These are phyloP conservation scores for Anadara kagoshimensis DNA, from an alignment of 1,140 invertebrate species.

Conservation along the genomic window DNA sequence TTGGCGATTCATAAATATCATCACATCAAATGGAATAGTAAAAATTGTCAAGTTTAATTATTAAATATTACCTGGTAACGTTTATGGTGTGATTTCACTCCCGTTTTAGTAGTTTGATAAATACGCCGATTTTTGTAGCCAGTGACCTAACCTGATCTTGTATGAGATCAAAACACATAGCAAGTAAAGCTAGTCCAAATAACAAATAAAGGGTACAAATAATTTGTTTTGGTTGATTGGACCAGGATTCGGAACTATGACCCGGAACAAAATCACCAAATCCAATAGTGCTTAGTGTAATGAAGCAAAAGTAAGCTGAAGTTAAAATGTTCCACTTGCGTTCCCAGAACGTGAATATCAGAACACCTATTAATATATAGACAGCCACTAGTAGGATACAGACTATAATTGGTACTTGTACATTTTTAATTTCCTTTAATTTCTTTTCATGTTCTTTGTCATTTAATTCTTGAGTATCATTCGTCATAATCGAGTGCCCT, in stretches of 20 bases:
- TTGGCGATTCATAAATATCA: no score
- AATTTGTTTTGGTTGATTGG: slow-evolving; percentile 58
- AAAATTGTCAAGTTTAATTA: no score
- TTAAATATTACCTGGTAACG: no score
- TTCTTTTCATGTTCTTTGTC: no score
- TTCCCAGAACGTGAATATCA: slow-evolving; percentile 60
- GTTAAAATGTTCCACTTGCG: slow-evolving; percentile 84
- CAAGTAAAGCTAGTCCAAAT: slow-evolving; percentile 90
- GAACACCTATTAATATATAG: slow-evolving; percentile 59
- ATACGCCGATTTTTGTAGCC: slow-evolving; percentile 78
- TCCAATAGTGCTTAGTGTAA: slow-evolving; percentile 84
- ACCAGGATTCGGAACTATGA: slow-evolving; percentile 51
- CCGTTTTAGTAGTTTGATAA: no score
- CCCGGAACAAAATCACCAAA: slow-evolving; percentile 83
- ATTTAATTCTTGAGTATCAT: no score
- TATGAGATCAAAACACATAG: slow-evolving; percentile 94
- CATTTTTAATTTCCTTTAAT: background rate
- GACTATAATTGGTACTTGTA: slow-evolving; percentile 57
- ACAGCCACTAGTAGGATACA: slow-evolving; percentile 54
- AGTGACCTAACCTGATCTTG: slow-evolving; percentile 90
- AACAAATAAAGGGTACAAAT: slow-evolving; percentile 84
- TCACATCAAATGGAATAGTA: no score
- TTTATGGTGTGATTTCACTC: no score
- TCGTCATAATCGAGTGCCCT: no score
- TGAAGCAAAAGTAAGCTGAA: slow-evolving; percentile 95